Evolutionary conservation across 2,113 vertebrate genomes (phyloP).

Genomic region (Rafetus swinhoei): DNA sequence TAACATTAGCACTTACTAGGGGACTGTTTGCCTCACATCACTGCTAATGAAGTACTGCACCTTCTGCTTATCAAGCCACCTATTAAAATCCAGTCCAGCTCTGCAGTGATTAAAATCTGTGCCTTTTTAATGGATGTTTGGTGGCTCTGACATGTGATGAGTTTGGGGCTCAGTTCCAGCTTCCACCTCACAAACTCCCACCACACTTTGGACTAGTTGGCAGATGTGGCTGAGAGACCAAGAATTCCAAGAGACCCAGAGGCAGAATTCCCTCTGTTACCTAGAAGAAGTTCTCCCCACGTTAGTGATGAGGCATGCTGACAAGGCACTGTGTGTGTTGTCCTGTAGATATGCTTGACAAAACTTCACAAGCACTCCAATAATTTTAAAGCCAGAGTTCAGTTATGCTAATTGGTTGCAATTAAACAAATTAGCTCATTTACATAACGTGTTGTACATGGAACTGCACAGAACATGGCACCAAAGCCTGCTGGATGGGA

Average conservation of each 20-base stretch:
- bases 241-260: background rate
- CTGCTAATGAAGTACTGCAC: background rate
- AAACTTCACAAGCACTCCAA: background rate
- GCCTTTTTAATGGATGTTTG: background rate
- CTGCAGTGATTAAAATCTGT: background rate
- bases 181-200: slow-evolving; percentile 8
- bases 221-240: background rate
- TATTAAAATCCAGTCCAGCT: background rate
- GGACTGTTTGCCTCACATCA: background rate
- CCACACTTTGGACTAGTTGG: background rate
- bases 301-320: fast-evolving
- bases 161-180: background rate
- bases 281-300: background rate
- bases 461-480: background rate
- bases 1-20: background rate
- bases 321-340: background rate
- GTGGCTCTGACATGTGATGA: background rate
- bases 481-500: background rate
- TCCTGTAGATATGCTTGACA: slow-evolving; percentile 45
- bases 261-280: slow-evolving; percentile 1
- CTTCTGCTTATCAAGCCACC: background rate
- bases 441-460: background rate
- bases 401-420: slow-evolving; percentile 27
- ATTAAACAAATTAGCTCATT: slow-evolving; percentile 23
- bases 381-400: background rate